Evolutionary conservation across 2,888 invertebrate genomes (phyloP), one percentile per base, ranked within the genome.

Genomic region (Phengaris alcon): DNA sequence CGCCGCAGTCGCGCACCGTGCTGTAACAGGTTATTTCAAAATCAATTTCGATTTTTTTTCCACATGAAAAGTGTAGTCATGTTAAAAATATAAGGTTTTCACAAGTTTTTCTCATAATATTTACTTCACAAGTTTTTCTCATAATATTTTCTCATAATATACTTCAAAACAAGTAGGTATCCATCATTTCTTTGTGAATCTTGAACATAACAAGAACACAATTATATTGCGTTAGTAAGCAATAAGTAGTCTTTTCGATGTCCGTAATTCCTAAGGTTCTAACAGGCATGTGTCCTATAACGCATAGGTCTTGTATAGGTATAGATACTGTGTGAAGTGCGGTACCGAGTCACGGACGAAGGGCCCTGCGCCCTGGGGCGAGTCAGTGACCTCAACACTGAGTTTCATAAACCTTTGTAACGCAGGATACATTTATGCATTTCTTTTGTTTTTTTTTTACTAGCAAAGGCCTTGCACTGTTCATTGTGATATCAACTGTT

Each of bases 1-100:
- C 89, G 75, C 90, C 90, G 79, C 83, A 84, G 70, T 92, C 90
- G 6, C 90, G 88, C 77, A 93, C 86, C 81, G 86, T 82, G 78
- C 93, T 93, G 85, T 0, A 80, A 79, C 76, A 48, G 4, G 1
- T 7, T 48, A 48, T 48, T 48, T 35, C 35, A 35, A 35, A 35
- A 35, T 35, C 35, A 35, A 35, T 35, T 35, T 35, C 35, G 35
- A 35, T 35, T 35, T 35, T 35, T 4, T 35, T 35, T 35, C 35
- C 3, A 35, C 48, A 48, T 48, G 48, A 48, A 48, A 48, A 48
- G 48, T 48, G 35, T 48, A 48, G 6, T 48, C 48, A 35, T 35
- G 35, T 35, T 35, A 35, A 35, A 35, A 35, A 35, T 35, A 35
- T 35, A 35, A 35, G 35, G 35, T 4, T 3, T 35, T 35, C 35